Conservation (phyloP, 1,140 invertebrate genomes). For the Pinna nobilis region DNA sequence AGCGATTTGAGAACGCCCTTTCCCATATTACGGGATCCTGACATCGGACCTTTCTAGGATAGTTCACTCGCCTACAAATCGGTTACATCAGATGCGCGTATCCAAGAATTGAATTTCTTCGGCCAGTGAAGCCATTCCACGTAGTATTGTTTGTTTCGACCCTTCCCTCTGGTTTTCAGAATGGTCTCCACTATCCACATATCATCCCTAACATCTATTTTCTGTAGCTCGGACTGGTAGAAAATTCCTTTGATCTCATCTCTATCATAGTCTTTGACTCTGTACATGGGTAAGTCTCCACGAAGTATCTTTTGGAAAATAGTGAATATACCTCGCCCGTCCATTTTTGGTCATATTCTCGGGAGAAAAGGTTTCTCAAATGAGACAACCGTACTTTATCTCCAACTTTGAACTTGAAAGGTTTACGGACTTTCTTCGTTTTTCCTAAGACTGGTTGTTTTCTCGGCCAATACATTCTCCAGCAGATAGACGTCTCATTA, state of each 20-base stretch:
- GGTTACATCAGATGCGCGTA: constrained; percentile 4
- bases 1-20: no score
- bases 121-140: constrained; percentile 33
- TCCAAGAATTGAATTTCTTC: constrained; percentile 28
- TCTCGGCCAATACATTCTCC: constrained; percentile 37
- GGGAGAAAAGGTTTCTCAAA: constrained; percentile 6
- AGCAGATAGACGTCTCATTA: constrained; percentile 23
- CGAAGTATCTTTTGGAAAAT: neutral
- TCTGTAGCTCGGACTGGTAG: constrained; percentile 25
- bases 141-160: constrained; percentile 15
- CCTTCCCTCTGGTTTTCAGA: constrained; percentile 33
- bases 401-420: constrained; percentile 22
- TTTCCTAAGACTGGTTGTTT: neutral
- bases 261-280: constrained; percentile 4
- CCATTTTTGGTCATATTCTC: constrained; percentile 31
- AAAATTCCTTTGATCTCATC: constrained; percentile 26
- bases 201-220: constrained; percentile 25
- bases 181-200: constrained; percentile 35
- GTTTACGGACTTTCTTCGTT: constrained; percentile 16
- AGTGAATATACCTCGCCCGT: constrained; percentile 25
- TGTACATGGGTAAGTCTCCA: constrained; percentile 15
- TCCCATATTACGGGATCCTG: no score
- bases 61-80: no score
- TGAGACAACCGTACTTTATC: constrained; percentile 23
- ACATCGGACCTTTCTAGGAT: no score